Conservation (phyloP, 2,888 invertebrate species). For the Nemurella pictetii region DNA sequence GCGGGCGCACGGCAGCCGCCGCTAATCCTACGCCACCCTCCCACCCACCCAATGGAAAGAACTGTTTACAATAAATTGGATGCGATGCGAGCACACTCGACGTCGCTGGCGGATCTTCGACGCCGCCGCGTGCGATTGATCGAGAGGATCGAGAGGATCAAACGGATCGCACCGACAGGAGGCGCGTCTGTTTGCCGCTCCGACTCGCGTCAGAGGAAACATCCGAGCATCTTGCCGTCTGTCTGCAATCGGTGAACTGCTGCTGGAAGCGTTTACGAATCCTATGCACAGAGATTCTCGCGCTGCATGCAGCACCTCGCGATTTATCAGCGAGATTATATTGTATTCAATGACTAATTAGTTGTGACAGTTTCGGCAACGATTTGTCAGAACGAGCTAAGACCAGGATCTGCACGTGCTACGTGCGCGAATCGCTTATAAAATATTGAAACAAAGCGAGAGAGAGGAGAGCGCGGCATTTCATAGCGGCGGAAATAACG, state of each 20-base stretch:
- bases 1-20: background rate
- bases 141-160: background rate
- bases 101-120: background rate
- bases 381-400: background rate
- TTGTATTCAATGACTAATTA: background rate
- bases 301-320: background rate
- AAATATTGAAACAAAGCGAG: too few species aligned
- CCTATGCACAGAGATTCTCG: too few species aligned
- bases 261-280: too few species aligned
- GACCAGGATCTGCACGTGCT: too few species aligned
- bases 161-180: background rate
- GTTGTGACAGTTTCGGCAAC: background rate
- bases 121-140: background rate
- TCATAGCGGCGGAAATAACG: too few species aligned
- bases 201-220: background rate
- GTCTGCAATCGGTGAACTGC: too few species aligned
- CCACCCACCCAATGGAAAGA: background rate
- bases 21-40: background rate
- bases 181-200: background rate
- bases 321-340: background rate
- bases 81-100: background rate
- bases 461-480: too few species aligned
- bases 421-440: too few species aligned
- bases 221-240: too few species aligned
- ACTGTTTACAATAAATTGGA: slow-evolving; percentile 18